These are phyloP conservation scores for Drosophila oshimai DNA, from an alignment of 1,140 invertebrate species.

Conservation along the genomic window DNA sequence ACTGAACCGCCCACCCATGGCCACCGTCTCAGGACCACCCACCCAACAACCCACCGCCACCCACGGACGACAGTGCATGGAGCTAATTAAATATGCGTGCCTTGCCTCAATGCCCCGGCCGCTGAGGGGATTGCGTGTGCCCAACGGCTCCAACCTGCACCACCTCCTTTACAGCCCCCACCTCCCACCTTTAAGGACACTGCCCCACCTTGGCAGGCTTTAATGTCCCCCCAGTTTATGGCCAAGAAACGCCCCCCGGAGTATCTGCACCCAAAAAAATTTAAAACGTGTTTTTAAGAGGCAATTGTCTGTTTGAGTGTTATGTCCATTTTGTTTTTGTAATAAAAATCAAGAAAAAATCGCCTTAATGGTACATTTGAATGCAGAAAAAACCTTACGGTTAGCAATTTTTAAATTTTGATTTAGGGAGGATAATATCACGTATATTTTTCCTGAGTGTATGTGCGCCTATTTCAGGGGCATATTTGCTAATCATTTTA, in stretches of 20 bases:
- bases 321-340: too few relatives aligned
- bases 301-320: too few relatives aligned
- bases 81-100: constrained; percentile 70
- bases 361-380: too few relatives aligned
- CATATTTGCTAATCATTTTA: constrained; percentile 77
- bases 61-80: constrained; percentile 34
- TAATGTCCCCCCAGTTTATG: constrained; percentile 32
- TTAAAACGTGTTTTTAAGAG: too few relatives aligned
- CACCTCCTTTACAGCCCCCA: not conserved
- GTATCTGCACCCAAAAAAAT: too few relatives aligned
- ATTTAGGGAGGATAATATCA: too few relatives aligned
- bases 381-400: too few relatives aligned
- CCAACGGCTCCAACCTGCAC: not conserved
- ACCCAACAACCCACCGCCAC: too few relatives aligned
- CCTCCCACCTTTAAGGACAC: not conserved
- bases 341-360: too few relatives aligned
- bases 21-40: not conserved
- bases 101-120: constrained; percentile 33
- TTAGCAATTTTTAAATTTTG: too few relatives aligned
- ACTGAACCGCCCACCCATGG: not conserved
- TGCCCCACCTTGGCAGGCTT: constrained; percentile 22
- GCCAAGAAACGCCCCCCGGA: constrained; percentile 7
- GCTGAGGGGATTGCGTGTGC: constrained; percentile 65
- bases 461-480: constrained; percentile 35
- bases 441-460: too few relatives aligned